Base-by-base conservation (phyloP, 2,888 invertebrate genomes). In the Drosophila greeni region DNA sequence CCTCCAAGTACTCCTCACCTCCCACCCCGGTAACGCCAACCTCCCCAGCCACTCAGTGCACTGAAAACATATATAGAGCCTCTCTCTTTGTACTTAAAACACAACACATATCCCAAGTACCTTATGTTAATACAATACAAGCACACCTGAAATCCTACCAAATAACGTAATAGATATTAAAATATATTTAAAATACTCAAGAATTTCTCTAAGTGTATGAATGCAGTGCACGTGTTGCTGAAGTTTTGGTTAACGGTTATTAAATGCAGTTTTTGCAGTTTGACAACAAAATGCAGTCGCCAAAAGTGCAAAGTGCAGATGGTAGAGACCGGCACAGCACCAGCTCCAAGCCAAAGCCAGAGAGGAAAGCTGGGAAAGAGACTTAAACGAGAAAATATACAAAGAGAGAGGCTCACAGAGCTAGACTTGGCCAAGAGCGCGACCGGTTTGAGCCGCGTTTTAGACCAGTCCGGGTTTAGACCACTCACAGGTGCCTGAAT, bases 201-300 rank as follows among this genome's bases (percentile, higher is more conserved):
- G 0, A n/a, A 20, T 43, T 31, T 37, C 31, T 37, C 23, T 12
- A 31, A 5, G 42, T 43, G 52, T 3, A 1, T 7, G 11, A 40
- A 29, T 42, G 18, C 23, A 42, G 18, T 61, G 81, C 81, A 84
- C 85, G 83, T 84, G 81, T 80, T 73, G 70, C 81, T 72, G 75
- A 83, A 75, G 66, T 81, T 81, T 83, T 78, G 75, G 70, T 80
- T 84, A 80, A 81, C 81, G 75, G 85, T 81, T 84, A 81, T 81
- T 84, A 75, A 82, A 82, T 84, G 80, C 73, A 72, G 84, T 81
- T 81, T 72, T 70, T 84, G 80, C 73, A 70, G 84, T 82, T 81
- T 72, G 74, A 66, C 80, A 76, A 76, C 74, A 70, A 76, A 68
- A 70, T 64, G 70, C 57, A 42, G 49, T 48, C 70, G 45, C 34